Percentiles rank a stretch among this genome's conserved stretches.
Evolutionary conservation across 2,797 vertebrate species (phyloP).

Genomic region (Graptemys geographica): DNA sequence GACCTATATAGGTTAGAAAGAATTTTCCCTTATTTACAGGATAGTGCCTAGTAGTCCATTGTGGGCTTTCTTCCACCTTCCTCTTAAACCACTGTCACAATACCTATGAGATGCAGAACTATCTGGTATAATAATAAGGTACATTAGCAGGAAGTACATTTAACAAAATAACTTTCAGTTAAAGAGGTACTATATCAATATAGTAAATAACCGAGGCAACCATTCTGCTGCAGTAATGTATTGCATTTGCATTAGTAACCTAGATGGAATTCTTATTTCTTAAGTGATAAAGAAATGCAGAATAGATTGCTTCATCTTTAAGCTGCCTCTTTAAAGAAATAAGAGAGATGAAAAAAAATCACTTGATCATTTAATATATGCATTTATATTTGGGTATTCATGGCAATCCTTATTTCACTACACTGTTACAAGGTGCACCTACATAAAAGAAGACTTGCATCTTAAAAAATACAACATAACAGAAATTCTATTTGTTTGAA

Average conservation of each 20-base stretch:
- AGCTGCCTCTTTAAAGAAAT: neutral
- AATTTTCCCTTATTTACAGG: neutral
- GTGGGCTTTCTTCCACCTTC: neutral
- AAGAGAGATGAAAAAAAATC: neutral
- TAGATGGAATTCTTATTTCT: neutral
- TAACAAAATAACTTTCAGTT: neutral
- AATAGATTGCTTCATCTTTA: neutral
- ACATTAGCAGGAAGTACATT: neutral
- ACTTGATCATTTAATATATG: neutral
- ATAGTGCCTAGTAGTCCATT: neutral
- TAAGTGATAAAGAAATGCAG: neutral
- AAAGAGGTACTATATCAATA: neutral
- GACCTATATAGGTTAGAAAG: neutral
- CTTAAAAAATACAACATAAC: neutral
- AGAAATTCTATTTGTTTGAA: neutral
- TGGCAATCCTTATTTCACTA: neutral
- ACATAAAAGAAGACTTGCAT: neutral
- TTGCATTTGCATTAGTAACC: neutral
- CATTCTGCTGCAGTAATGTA: neutral
- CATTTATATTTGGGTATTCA: neutral
- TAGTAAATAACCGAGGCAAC: neutral
- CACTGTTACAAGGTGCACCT: neutral
- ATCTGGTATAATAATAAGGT: neutral
- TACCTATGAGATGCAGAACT: neutral
- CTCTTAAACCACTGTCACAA: neutral